Evolutionary conservation across 1,140 invertebrate genomes (phyloP).

Genomic region (Caerostris extrusa): DNA sequence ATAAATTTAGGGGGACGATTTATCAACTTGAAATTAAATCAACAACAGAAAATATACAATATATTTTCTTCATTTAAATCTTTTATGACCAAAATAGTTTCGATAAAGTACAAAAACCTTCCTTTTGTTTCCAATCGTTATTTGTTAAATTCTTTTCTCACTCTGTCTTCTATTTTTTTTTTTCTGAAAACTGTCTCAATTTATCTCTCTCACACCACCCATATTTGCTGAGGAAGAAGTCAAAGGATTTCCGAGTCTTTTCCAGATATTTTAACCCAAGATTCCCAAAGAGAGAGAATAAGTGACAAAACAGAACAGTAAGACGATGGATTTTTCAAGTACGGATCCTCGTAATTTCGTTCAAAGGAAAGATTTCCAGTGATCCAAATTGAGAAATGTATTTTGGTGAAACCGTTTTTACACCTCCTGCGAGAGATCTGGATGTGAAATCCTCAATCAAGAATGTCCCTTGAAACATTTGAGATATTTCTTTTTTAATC

Average conservation of each 20-base stretch:
- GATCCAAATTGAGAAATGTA: conserved; percentile 24
- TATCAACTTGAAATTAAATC: too few species aligned
- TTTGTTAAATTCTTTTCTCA: too few species aligned
- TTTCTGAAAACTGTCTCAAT: neutral
- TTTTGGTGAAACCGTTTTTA: conserved; percentile 5
- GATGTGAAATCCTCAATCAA: too few species aligned
- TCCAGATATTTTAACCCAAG: neutral
- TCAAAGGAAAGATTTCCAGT: neutral
- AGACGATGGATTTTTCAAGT: neutral
- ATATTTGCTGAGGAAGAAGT: neutral
- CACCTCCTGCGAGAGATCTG: neutral
- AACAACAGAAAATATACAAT: too few species aligned
- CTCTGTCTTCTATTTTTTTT: too few species aligned
- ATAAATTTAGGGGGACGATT: too few species aligned
- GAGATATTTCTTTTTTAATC: neutral
- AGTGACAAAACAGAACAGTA: conserved; percentile 2
- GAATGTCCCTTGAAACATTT: too few species aligned
- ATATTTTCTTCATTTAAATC: too few species aligned
- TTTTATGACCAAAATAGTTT: too few species aligned
- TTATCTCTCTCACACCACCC: neutral
- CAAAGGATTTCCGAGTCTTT: neutral
- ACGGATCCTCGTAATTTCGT: neutral
- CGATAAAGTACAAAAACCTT: too few species aligned
- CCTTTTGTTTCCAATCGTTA: too few species aligned
- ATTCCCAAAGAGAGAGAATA: neutral